Evolutionary conservation across 2,113 vertebrate species (phyloP), one percentile per base, ranked within the genome.

Genomic region (Stigmatopora argus): DNA sequence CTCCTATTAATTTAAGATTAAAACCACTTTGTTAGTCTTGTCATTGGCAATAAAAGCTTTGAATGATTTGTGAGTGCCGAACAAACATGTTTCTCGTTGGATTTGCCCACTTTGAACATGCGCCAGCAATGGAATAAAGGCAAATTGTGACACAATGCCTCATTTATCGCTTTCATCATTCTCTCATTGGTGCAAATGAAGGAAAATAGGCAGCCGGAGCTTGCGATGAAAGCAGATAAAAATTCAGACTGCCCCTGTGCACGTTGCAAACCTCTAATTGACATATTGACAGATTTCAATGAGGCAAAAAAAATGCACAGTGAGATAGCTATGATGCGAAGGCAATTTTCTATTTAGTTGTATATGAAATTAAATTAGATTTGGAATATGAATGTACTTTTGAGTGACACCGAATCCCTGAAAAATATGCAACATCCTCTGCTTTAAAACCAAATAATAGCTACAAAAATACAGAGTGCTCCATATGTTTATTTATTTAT

Each of bases 241-340:
- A 78, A 84, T 82, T 82, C 78, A 77, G 81, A 81, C 67, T 56
- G 80, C 84, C 79, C 86, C 67, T 65, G 83, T 87, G 87, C 88
- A 87, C 68, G 26, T 55, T 83, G 80, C 67, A 66, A 70, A 85
- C 78, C 75, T 73, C 80, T 92, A 90, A 93, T 80, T 92, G 90
- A 91, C 81, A 84, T 89, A 89, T 84, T 90, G 91, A 90, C 17
- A 3, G 78, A 71, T 91, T 90, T 87, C 91, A 92, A 90, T 88
- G 90, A 92, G 89, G 89, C 89, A 90, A 87, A 93, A 90, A 90
- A 55, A 31, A 31, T 31, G 26, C 26, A 2, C 26, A 31, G 26
- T 41, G 38, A 41, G 38, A 41, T 10, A 41, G 38, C 38, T 10
- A 41, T 41, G 38, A 41, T 41, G 38, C 38, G 6, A 8, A 7